Conservation (phyloP, 2,888 invertebrate genomes). For the Nephrotoma appendiculata region DNA sequence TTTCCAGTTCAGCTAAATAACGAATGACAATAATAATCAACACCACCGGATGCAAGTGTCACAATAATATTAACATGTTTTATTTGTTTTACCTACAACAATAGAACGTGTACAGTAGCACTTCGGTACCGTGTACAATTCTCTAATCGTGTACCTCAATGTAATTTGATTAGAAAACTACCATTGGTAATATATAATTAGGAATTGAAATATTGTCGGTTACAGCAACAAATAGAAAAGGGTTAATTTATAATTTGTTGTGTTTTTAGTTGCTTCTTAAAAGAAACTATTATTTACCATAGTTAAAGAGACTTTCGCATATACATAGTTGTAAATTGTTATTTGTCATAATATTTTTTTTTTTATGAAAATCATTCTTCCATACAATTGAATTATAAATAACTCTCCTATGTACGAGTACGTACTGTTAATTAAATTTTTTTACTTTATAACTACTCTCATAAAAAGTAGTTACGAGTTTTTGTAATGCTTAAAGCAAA, state of each 20-base stretch:
- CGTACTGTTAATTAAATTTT: background rate
- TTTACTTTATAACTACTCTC: background rate
- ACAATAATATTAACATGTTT: background rate
- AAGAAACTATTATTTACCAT: background rate
- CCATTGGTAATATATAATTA: background rate
- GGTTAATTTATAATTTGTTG: background rate
- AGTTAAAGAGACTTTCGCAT: background rate
- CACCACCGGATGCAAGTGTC: background rate
- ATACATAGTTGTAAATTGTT: background rate
- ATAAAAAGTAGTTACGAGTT: background rate
- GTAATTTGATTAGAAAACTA: background rate
- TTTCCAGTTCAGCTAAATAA: background rate
- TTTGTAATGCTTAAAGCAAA: background rate
- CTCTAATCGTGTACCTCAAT: background rate
- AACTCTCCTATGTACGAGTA: background rate
- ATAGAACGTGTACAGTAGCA: background rate
- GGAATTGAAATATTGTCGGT: background rate
- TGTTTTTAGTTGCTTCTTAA: background rate
- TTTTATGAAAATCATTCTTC: background rate
- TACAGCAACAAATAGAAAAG: background rate
- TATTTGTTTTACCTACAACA: background rate
- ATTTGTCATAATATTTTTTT: background rate
- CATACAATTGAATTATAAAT: background rate
- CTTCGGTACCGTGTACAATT: background rate
- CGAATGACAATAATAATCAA: background rate